Conservation (phyloP, 2,113 vertebrate genomes). For the Thoracochromis brauschi region DNA sequence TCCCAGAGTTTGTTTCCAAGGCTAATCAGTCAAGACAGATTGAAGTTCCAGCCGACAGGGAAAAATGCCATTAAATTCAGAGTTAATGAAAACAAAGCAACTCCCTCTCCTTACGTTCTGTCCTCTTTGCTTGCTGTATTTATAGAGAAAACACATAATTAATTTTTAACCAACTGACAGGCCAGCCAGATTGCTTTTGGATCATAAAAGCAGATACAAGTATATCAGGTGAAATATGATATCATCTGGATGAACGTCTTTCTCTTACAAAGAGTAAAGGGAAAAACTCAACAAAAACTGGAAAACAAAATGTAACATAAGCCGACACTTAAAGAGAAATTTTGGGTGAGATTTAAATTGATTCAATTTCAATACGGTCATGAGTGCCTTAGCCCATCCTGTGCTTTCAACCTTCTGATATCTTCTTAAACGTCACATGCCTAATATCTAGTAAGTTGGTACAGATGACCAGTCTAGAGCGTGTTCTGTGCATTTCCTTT, state of each 20-base stretch:
- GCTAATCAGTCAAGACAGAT: conserved; percentile 48
- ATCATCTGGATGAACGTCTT: not conserved
- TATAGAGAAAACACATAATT: not conserved
- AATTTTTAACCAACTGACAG: not conserved
- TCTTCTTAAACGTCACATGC: not conserved
- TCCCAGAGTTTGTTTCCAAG: conserved; percentile 28
- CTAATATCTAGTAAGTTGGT: not conserved
- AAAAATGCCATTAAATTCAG: conserved; percentile 44
- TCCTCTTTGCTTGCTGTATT: not conserved
- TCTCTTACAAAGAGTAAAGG: not conserved
- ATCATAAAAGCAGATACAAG: not conserved
- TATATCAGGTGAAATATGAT: not conserved
- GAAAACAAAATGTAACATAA: not conserved
- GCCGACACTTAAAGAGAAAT: not conserved
- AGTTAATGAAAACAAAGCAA: conserved; percentile 49
- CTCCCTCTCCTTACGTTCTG: not conserved
- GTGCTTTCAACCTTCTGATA: not conserved
- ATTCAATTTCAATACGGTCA: not conserved
- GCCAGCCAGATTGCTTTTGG: not conserved
- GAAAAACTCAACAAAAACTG: not conserved
- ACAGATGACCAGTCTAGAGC: not conserved
- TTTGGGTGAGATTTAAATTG: not conserved
- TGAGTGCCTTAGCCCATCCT: not conserved
- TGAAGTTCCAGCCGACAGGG: conserved; percentile 16
- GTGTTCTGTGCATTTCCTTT: not conserved